Evolutionary conservation across 2,797 vertebrate species (phyloP), one percentile per base, ranked within the genome.

Genomic region (Dallia pectoralis): DNA sequence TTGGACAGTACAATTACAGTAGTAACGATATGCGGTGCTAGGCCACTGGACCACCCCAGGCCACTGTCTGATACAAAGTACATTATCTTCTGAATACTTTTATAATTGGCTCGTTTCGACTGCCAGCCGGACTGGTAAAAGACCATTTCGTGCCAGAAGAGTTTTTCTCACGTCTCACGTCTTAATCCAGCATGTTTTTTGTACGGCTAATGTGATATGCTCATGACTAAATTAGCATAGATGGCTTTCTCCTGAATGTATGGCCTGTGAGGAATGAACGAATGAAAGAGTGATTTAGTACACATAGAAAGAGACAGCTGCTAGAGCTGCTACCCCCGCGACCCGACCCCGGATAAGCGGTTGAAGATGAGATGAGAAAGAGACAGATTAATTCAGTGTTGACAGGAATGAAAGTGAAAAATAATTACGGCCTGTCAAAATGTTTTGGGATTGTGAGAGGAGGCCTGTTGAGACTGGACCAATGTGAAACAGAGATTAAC

Each of bases 71-170:
- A 75, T 76, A 63, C 49, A 74, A 79, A 69, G 71, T 87, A 85
- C 81, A 84, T 87, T 81, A 84, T 87, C 83, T 86, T 81, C 76
- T 79, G 75, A 82, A 76, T 73, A 69, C 48, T 70, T 70, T 25
- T 64, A 61, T 77, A 74, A 87, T 85, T 82, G 82, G 76, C 70
- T 79, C 63, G 74, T 80, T 73, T 77, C 53, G 11, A 59, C 51
- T 8, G 53, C 53, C 53, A 59, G 53, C 22, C 53, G 12, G 53
- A 56, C n/a, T 22, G 22, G 53, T 12, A 56, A 56, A 67, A 75
- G 69, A 69, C 77, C 22, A 76, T 87, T 82, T 77, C 65, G 70
- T 81, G 67, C 76, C 74, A 29, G 7, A 14, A 51, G 8, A 44
- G 40, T 30, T 32, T 53, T 40, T 14, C 7, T 33, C 22, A 48